Base-by-base conservation (phyloP, 2,797 vertebrate genomes). In the Mormyrus proboscirostris region DNA sequence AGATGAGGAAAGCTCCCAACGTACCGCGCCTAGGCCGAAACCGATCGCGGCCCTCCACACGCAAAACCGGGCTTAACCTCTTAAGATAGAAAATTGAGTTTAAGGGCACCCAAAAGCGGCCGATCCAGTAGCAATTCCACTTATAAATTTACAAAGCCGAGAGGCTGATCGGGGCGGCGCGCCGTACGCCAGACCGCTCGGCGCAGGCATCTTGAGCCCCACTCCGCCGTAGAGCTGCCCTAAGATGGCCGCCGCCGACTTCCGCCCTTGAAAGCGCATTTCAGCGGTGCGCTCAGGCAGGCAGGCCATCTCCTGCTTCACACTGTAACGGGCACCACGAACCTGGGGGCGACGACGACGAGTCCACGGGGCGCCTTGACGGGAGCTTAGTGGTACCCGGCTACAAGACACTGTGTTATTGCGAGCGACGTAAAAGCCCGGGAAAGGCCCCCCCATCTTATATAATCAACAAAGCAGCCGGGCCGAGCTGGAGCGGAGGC, bases 231-330 rank as follows among this genome's bases (percentile, higher is more conserved):
- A 94, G 94, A 92, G 50, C 95, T 93, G 91, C 92, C 92, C 91
- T 96, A 97, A 97, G 94, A 97, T 97, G 96, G 96, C 96, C 96
- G 96, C 95, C 95, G 89, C 89, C 90, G 95, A 95, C 95, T 95
- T 96, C 95, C 96, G 96, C 95, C 95, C 95, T 94, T 92, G 92
- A 92, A 88, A 90, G 91, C 83, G 90, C 90, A 90, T 88, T 88
- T 51, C 14, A 25, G 25, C 29, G 59, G 29, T 16, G 83, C 82
- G 25, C 82, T 49, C 25, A 49, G 8, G 47, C 59, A 38, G n/a
- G 10, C 29, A 29, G 83, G 65, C 85, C 73, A 53, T 10, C 49
- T 49, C 62, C 83, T 25, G 83, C 44, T 25, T 2, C 9, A 29
- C 9, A 85, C 49, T 4, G 83, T 44, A 14, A 85, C 25, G 41